Base-by-base conservation (phyloP, 2,113 vertebrate genomes). In the Myodes glareolus region DNA sequence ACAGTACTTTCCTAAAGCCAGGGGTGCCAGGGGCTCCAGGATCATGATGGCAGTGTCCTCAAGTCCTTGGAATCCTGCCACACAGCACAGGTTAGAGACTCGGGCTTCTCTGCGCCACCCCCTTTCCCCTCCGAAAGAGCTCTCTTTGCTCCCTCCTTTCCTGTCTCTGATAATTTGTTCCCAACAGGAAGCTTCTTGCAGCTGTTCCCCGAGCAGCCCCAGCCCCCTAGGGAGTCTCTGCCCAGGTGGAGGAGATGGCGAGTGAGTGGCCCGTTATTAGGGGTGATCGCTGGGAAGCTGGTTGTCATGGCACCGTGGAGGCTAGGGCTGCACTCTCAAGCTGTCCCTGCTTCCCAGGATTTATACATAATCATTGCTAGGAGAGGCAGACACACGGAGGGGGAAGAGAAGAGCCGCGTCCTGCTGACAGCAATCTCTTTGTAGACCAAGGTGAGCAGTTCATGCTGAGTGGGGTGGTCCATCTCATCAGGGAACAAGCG, bases 261-360 rank as follows among this genome's bases (percentile, higher is more conserved):
- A 97, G 96, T 68, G 85, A 97, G 97, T 93, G 96, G 90, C 80
- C 81, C n/a, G 3, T 98, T 97, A 98, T 97, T 97, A 97, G 88
- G 88, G 97, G 93, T 94, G 95, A 96, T 88, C 87, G 63, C 72
- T 21, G 73, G 85, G 90, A 95, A 95, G 93, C 94, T 36, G 92
- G 97, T 98, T 98, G 98, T 97, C 98, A 98, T 98, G 97, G 98
- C 50, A 97, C 91, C 63, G 5, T 27, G 19, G 70, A 92, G 90
- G 73, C 87, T 78, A 76, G 75, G 86, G 84, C 94, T 88, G 68
- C 77, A 68, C 90, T 88, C 65, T 94, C 92, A 80, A 63, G 85
- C 75, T 96, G 95, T 96, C 81, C 81, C 80, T 2, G 6, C 95
- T 97, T 97, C 90, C 92, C 58, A 73, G 92, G 94, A 73, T 92